These are phyloP conservation scores for Pimephales promelas DNA, from an alignment of 2,113 vertebrate species.

Conservation along the genomic window DNA sequence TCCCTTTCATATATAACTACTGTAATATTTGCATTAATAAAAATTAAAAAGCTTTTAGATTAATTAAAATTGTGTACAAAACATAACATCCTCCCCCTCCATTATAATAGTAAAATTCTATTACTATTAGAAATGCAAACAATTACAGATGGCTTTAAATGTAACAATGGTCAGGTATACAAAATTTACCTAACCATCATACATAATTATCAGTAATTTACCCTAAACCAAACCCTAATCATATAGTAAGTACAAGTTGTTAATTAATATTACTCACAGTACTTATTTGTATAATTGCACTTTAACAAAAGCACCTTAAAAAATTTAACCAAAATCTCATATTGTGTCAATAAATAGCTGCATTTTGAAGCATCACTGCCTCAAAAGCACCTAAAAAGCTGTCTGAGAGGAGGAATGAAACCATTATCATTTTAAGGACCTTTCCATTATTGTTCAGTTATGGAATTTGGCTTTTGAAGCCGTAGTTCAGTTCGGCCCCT, in stretches of 20 bases:
- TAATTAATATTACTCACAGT: too few species aligned
- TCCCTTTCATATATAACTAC: background rate
- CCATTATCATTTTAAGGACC: background rate
- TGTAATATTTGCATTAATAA: background rate
- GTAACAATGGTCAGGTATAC: too few species aligned
- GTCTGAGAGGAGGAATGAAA: background rate
- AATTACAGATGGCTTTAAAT: too few species aligned
- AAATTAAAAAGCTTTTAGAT: background rate
- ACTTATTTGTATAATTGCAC: too few species aligned
- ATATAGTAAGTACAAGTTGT: too few species aligned
- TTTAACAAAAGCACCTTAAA: too few species aligned
- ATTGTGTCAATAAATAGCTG: background rate
- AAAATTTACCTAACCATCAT: too few species aligned
- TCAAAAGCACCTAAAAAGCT: background rate
- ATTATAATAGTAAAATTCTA: too few species aligned
- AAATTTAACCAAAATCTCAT: background rate
- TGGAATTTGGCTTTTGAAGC: conserved; percentile 71
- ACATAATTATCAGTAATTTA: too few species aligned
- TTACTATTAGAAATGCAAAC: too few species aligned
- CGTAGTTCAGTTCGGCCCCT: conserved; percentile 82
- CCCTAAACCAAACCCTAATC: too few species aligned
- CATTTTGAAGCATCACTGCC: background rate
- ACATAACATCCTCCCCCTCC: too few species aligned
- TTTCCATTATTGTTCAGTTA: background rate
- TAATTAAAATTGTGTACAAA: background rate